phyloP scores from a whole-genome alignment of 2,113 vertebrate species.

The Muntiacus reevesi region DNA sequence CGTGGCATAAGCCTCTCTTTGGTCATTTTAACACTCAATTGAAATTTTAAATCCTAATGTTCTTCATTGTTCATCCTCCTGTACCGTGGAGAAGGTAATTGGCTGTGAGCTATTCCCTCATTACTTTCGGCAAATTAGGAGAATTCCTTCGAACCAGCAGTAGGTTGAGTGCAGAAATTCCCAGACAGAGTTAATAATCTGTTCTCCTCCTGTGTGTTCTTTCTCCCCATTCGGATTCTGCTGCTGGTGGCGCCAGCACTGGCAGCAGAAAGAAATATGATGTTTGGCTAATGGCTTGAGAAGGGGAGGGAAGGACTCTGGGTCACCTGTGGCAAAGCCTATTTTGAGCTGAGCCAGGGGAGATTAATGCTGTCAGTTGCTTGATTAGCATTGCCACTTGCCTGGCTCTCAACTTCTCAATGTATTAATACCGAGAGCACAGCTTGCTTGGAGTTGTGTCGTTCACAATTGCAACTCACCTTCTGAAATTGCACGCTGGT shows the following conservation, averaged over 20 bases:
- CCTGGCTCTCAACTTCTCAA: constrained; percentile 53
- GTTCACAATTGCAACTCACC: neutral
- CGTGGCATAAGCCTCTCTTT: neutral
- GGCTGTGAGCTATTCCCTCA: neutral
- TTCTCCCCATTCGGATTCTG: neutral
- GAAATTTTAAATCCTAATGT: constrained; percentile 4
- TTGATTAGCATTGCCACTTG: constrained; percentile 65
- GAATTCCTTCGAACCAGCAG: neutral
- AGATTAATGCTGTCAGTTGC: constrained; percentile 68
- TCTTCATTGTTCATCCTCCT: neutral
- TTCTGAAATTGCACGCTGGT: neutral
- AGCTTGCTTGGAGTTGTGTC: neutral
- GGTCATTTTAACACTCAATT: neutral
- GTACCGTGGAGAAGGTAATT: neutral
- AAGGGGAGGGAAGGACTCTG: constrained; percentile 62
- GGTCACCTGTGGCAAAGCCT: constrained; percentile 68
- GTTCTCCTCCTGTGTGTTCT: neutral
- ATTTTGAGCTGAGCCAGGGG: constrained; percentile 65
- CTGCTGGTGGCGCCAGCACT: constrained; percentile 30
- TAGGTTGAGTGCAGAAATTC: neutral
- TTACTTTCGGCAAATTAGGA: constrained; percentile 53
- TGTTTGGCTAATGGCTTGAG: constrained; percentile 68
- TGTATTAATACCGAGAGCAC: constrained; percentile 40
- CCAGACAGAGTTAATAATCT: constrained; percentile 42
- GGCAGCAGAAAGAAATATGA: constrained; percentile 68